Evolutionary conservation across 1,140 invertebrate species (phyloP).

Genomic region (Bombus affinis): DNA sequence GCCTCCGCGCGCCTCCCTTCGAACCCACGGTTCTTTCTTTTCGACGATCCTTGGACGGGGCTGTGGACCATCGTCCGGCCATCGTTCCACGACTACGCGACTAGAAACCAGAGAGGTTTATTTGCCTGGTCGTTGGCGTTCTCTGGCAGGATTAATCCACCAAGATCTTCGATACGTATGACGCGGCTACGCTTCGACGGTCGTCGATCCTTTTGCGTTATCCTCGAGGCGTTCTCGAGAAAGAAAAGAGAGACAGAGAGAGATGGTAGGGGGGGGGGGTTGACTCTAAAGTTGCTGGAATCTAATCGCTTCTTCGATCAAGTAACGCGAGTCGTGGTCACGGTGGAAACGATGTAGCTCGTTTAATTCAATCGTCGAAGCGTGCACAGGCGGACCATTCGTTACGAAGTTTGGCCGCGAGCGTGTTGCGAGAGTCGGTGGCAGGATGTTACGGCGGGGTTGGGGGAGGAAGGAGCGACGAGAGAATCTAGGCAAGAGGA

Average conservation of each 20-base stretch:
- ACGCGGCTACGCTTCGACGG: background rate
- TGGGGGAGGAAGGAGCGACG: background rate
- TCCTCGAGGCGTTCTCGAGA: background rate
- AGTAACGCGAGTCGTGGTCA: conserved; percentile 3
- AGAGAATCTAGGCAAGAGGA: background rate
- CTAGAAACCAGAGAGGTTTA: conserved; percentile 66
- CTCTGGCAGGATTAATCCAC: background rate
- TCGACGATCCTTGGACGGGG: conserved; percentile 25
- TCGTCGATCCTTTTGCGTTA: background rate
- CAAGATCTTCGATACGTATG: background rate
- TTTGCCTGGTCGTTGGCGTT: background rate
- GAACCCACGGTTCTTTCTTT: conserved; percentile 32
- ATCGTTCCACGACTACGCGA: conserved; percentile 68
- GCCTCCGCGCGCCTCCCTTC: conserved; percentile 24
- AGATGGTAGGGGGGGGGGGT: no score
- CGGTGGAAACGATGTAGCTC: conserved; percentile 17
- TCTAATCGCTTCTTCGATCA: background rate
- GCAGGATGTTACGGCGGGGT: background rate
- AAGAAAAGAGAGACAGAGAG: rapidly evolving
- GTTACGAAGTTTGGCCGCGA: conserved; percentile 67
- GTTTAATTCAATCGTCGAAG: conserved; percentile 66
- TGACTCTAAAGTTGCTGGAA: background rate
- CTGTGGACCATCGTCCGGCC: conserved; percentile 2
- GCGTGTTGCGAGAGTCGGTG: conserved; percentile 24
- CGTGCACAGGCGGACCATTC: conserved; percentile 53